phyloP scores from a whole-genome alignment of 2,113 vertebrate genomes.

The Dicaeum eximium region DNA sequence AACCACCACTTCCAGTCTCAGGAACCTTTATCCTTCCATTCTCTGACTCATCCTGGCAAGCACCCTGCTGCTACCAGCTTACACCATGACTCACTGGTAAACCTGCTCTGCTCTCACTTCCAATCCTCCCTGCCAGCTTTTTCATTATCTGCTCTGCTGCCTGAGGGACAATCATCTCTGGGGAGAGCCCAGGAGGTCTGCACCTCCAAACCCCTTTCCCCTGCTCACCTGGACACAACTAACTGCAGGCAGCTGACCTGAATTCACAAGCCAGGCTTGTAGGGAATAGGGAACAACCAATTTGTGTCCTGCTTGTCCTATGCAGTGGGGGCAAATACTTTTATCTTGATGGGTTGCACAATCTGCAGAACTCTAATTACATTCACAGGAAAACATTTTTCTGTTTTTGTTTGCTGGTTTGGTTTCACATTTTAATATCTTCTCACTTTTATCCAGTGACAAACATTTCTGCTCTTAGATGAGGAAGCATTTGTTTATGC shows the following conservation, averaged over 20 bases:
- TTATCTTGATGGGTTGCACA: not conserved
- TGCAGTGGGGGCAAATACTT: not conserved
- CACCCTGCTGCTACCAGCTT: not conserved
- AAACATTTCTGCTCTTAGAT: not conserved
- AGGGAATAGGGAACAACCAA: not conserved
- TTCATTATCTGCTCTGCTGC: constrained; percentile 9
- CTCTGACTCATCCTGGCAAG: not conserved
- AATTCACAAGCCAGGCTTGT: not conserved
- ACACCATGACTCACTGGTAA: not conserved
- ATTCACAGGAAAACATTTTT: not conserved
- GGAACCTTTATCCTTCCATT: not conserved
- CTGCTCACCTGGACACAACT: not conserved
- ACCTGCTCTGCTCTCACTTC: not conserved
- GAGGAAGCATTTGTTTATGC: not conserved
- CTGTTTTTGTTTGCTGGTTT: not conserved
- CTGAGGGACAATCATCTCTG: not conserved
- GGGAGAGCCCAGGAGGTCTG: not conserved
- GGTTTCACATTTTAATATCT: not conserved
- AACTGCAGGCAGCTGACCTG: not conserved
- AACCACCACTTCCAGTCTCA: not conserved
- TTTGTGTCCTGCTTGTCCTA: not conserved
- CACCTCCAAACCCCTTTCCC: not conserved
- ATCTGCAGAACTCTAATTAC: not conserved
- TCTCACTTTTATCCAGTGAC: not conserved
- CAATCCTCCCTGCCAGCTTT: not conserved